Percentiles rank a stretch among this genome's conserved stretches.
Conservation (phyloP, 2,797 vertebrate genomes). For the Percopsis omiscomaycus region DNA sequence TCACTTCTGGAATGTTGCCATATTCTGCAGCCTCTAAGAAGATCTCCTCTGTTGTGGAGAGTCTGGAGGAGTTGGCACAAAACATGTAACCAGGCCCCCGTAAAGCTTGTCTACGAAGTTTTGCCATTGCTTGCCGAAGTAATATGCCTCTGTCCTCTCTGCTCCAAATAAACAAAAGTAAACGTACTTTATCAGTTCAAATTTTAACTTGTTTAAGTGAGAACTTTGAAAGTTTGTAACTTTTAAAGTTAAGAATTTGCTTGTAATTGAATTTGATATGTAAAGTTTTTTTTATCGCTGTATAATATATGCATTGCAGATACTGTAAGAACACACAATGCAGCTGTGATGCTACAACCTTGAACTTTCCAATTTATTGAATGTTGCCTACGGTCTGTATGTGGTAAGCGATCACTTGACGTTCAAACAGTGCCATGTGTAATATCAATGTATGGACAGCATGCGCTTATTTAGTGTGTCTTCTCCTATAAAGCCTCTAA, state of each 20-base stretch:
- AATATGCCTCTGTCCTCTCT: constrained; percentile 68
- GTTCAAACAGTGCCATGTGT: too few relatives aligned
- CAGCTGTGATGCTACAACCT: too few relatives aligned
- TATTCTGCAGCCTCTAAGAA: constrained; percentile 92
- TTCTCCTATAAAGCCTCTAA: not conserved
- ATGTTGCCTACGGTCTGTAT: too few relatives aligned
- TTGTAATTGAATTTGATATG: not conserved
- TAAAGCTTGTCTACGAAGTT: constrained; percentile 81
- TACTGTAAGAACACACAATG: not conserved
- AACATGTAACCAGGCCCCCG: constrained; percentile 88
- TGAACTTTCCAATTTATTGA: too few relatives aligned
- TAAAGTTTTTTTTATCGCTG: not conserved
- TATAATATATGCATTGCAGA: not conserved
- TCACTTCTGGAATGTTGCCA: constrained; percentile 89
- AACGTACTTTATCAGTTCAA: constrained; percentile 2
- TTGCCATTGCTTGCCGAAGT: constrained; percentile 76
- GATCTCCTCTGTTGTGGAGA: constrained; percentile 85
- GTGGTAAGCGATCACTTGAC: too few relatives aligned
- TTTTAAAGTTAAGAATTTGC: too few relatives aligned
- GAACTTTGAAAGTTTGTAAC: too few relatives aligned
- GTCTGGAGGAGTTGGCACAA: constrained; percentile 79
- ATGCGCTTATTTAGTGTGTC: not conserved
- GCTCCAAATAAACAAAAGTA: constrained; percentile 54
- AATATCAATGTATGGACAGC: too few relatives aligned
- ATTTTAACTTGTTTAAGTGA: not conserved